Base-by-base conservation (phyloP, 1,140 invertebrate genomes). In the Leptonema lineaticorne region DNA sequence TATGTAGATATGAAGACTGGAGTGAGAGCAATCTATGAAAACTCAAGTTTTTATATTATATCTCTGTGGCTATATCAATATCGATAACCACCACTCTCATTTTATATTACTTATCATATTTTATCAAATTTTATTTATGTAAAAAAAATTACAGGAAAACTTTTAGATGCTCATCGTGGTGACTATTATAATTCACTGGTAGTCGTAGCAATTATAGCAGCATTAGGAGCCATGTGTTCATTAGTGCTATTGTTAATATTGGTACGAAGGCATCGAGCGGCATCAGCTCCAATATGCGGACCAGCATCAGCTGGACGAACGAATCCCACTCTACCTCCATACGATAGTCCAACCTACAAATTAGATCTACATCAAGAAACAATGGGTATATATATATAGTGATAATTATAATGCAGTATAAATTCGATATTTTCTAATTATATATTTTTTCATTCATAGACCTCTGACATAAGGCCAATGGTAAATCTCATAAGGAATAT, bases 301-400 rank as follows among this genome's bases (percentile, higher is more conserved):
- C 83, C 83, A 41, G 75, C 83, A 75, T 75, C 81, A 76, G 82
- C 74, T 72, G 30, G 48, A 5, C 27, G 63, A 14, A 59, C 69
- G 3, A 63, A 89, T 74, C 89, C 90, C 63, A 88, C 87, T 14
- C 85, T 89, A 58, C 89, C 92, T 7, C 92, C 93, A 46, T 95
- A 95, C 76, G 93, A 96, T 78, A 96, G 95, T 84, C 93, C 93
- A 63, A 93, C 92, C 74, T 96, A 95, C 84, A 96, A 95, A 88
- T 90, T 95, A 82, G 91, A 93, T 81, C 88, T 92, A 81, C 91
- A 93, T 82, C 91, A 93, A 84, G 91, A 93, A 83, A 92, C 91
- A 77, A 92, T 93, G 90, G 90, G 91, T 92, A 56, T 53, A 11
- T 41, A 1, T 37, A 11, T 48, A 22, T 27, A 62, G n/a, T n/a